A percentile compares a stretch with the other conserved stretches of the same genome.
Conservation (phyloP, 2,797 vertebrate genomes). For the Syndactyla subalaris region DNA sequence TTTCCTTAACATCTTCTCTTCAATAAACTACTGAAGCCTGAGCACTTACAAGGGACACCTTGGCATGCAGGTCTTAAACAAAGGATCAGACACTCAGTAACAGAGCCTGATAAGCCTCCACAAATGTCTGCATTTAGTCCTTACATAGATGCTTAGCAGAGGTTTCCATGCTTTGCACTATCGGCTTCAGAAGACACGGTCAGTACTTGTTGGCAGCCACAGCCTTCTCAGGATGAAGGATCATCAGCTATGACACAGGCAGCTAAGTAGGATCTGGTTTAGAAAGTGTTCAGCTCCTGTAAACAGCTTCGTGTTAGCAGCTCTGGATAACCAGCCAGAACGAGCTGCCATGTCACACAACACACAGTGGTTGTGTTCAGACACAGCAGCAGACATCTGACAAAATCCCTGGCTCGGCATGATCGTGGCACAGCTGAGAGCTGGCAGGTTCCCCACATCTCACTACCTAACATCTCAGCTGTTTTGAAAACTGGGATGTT, state of each 20-base stretch:
- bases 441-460: accelerated
- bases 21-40: not conserved
- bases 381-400: not conserved
- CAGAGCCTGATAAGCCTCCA: not conserved
- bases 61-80: not conserved
- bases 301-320: not conserved
- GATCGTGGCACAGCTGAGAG: not conserved
- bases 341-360: not conserved
- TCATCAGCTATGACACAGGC: not conserved
- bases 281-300: not conserved
- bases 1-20: not conserved
- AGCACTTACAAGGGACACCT: not conserved
- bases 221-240: not conserved
- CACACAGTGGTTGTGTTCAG: not conserved
- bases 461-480: not conserved
- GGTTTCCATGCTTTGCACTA: not conserved
- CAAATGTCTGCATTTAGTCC: not conserved
- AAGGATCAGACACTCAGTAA: not conserved
- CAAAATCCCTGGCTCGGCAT: accelerated
- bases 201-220: not conserved
- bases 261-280: not conserved
- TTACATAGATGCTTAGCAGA: not conserved
- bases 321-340: not conserved
- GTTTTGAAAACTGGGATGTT: not conserved
- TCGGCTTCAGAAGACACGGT: not conserved